Evolutionary conservation across 2,888 invertebrate genomes (phyloP).

Genomic region (Heliconius ethilla): DNA sequence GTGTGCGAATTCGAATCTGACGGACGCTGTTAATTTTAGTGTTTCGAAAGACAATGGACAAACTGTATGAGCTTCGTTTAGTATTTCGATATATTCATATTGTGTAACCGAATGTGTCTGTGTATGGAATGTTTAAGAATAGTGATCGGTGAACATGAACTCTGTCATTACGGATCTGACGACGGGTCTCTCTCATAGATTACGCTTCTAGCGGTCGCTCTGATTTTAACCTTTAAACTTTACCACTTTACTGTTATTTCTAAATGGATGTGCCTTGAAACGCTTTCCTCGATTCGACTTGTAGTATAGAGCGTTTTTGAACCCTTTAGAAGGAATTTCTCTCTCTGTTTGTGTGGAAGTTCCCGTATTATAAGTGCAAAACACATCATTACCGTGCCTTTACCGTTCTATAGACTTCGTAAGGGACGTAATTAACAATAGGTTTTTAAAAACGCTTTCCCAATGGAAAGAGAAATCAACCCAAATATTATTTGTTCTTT

Average conservation of each 20-base stretch:
- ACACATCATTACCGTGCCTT: slow-evolving; percentile 82
- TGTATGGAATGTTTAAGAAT: slow-evolving; percentile 40
- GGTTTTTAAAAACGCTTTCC: slow-evolving; percentile 71
- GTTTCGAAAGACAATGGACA: slow-evolving; percentile 49
- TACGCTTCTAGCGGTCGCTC: slow-evolving; percentile 75
- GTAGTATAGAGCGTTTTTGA: slow-evolving; percentile 79
- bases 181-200: slow-evolving; percentile 57
- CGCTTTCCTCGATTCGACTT: slow-evolving; percentile 79
- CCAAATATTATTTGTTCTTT: slow-evolving; percentile 64
- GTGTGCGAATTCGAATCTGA: slow-evolving; percentile 60
- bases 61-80: slow-evolving; percentile 72
- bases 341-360: slow-evolving; percentile 77
- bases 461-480: slow-evolving; percentile 57
- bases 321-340: slow-evolving; percentile 78
- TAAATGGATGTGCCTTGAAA: slow-evolving; percentile 82
- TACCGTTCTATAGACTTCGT: slow-evolving; percentile 81
- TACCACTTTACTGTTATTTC: slow-evolving; percentile 75
- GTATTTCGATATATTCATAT: slow-evolving; percentile 63
- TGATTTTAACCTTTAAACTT: slow-evolving; percentile 58
- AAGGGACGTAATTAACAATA: slow-evolving; percentile 82
- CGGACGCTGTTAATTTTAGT: slow-evolving; percentile 18
- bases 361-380: slow-evolving; percentile 76
- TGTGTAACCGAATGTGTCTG: slow-evolving; percentile 49
- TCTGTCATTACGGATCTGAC: slow-evolving; percentile 49
- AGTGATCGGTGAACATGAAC: slow-evolving; percentile 39